Base-by-base conservation (phyloP, 2,797 vertebrate genomes). In the Crossoptilon crossoptilon region DNA sequence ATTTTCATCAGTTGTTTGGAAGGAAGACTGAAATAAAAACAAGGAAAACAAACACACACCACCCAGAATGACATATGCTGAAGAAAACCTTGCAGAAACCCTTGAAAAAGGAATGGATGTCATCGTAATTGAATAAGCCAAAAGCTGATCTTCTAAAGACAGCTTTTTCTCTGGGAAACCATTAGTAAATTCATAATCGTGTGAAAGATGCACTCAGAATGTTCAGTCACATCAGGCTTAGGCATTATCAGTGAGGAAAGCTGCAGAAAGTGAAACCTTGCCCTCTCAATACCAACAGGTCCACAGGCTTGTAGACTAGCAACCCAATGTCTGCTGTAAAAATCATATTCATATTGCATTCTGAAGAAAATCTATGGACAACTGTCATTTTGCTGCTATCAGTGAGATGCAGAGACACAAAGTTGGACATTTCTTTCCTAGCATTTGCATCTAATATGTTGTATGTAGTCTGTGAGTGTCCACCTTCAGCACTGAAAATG, bases 161-260 rank as follows among this genome's bases (percentile, higher is more conserved):
- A 69, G 64, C 13, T 75, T 87, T 75, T 81, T 41, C 69, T n/a
- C 86, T 60, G 31, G 88, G 77, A 80, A 92, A 62, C 10, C 10
- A 39, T 31, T 64, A 5, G 56, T 72, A 22, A 21, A 69, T 53
- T 67, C n/a, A 39, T 12, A 90, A 49, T 17, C 51, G 22, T 43
- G 63, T 37, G 41, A 43, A 75, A 92, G 59, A 71, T 26, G 3
- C 14, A 7, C 55, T 35, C 67, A 29, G 60, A 11, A 4, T 7
- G 35, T 72, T 53, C 48, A 15, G 1, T 14, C 55, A 53, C 43
- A 26, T 11, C 37, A 69, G 23, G 31, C 11, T 1, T 27, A 12
- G 31, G 70, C 44, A 72, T 24, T 46, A 62, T 13, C 24, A 24
- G 22, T 2, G 23, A 12, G 41, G 17, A 29, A 53, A 67, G 33